Base-by-base conservation (phyloP, 2,797 vertebrate species). In the Gymnocypris eckloni region DNA sequence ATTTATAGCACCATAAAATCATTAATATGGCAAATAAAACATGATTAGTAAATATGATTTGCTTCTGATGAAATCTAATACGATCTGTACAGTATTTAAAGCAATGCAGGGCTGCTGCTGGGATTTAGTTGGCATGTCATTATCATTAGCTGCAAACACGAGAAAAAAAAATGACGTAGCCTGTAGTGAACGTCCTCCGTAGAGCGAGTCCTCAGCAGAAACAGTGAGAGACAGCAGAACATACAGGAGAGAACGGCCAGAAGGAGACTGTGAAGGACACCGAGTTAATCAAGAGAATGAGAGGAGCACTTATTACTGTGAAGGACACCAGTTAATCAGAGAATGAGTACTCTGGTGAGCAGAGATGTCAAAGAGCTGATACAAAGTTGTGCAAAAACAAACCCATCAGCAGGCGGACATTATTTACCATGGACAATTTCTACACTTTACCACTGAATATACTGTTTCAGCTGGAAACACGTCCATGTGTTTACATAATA, bases 261-360 rank as follows among this genome's bases (percentile, higher is more conserved):
- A 50, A 80, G 61, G 72, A 87, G 77, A 81, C 70, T 22, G 75
- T 61, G 75, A 83, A 88, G 81, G 87, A 83, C 86, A 87, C 41
- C 20, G 71, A 37, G 73, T 45, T 84, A 85, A 79, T 84, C 84
- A 86, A 39, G 67, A 87, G 54, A 83, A 56, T 37, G 37, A 78
- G 77, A 81, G 25, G 6, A 45, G 67, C 52, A 41, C 70, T 77
- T 71, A 87, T 83, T 83, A n/a, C n/a, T n/a, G n/a, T n/a, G n/a
- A n/a, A n/a, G n/a, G n/a, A n/a, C n/a, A n/a, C n/a, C n/a, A n/a
- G n/a, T n/a, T n/a, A n/a, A n/a, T n/a, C n/a, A n/a, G n/a, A n/a
- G n/a, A n/a, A n/a, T n/a, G n/a, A n/a, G n/a, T n/a, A n/a, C n/a
- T n/a, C n/a, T n/a, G n/a, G n/a, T n/a, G n/a, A n/a, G n/a, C 43